Base-by-base conservation (phyloP, 37 sponge, comb jelly and placozoan species). In the Oopsacas minuta region DNA sequence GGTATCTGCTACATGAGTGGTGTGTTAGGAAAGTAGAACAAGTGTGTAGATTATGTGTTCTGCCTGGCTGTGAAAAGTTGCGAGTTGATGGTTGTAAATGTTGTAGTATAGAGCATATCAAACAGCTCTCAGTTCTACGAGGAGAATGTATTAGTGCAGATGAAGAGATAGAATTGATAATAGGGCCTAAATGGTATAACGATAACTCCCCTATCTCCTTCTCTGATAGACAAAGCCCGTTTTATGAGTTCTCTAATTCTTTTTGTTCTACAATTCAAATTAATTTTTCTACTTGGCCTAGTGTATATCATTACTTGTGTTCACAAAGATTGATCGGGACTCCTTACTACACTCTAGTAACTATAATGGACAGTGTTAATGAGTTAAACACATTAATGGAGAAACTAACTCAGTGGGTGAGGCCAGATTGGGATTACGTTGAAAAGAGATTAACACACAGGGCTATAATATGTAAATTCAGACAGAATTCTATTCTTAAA, bases 131-230 rank as follows among this genome's bases (percentile, higher is more conserved):
- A 3, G 28, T 20, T 10, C 7, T 61, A 61, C 22, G 30, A 61
- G 75, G 75, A 25, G 75, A 61, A 20, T 61, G 3, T 3, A 20
- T 61, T 61, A 5, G 75, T 20, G 20, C 28, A n/a, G 28, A 61
- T 7, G 75, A 61, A 12, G 75, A 61, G 30, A 12, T 61, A 5
- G 75, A 61, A 20, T 12, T 61, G 30, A 12, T n/a, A 12, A 25
- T 61, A n/a, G 75, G 75, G 7, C 75, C 75, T 3, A 61, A 61
- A 61, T 61, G 75, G 75, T 61, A 61, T 34, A 61, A n/a, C 28
- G 75, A 61, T 34, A 32, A 5, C 1, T 25, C 75, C 7, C 75
- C 75, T 61, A 61, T 61, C 22, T 61, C 5, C 75, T 61, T 61
- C 75, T 25, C 28, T 61, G 7, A 3, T 42, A 8, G 49, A 12